Evolutionary conservation across 2,888 invertebrate genomes (phyloP), one percentile per base, ranked within the genome.

Genomic region (Dastarcus helophoroides): DNA sequence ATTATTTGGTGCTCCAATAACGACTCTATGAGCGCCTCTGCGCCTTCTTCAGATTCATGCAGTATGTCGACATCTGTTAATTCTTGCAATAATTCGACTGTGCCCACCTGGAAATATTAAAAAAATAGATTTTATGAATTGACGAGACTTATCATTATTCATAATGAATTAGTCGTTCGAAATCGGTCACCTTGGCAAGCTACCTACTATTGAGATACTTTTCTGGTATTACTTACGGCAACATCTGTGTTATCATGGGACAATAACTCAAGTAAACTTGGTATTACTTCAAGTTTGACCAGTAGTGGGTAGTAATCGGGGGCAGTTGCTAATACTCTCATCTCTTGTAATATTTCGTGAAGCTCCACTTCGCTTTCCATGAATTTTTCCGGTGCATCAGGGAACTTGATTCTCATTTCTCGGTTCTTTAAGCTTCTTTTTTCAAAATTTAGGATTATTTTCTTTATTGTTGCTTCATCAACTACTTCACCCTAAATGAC

Each of bases 361-460:
- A 61, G 39, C 42, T 61, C 61, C 13, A 97, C 69, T 65, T 98
- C 98, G 35, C 95, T 94, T 47, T 98, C 83, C 81, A 98, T 94
- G 58, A 98, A 98, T 70, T 94, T 95, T 57, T 94, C 91, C 4
- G 95, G 90, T 50, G 82, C 79, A 55, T 95, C 97, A 0, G 94
- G 88, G 61, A 91, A 97, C 62, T 99, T 98, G 8, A 98, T 95
- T 40, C 98, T 72, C 84, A 95, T 88, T 64, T 98, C 97, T 56
- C 95, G 84, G 59, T 98, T 98, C 53, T 79, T 85, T 5, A 93
- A 66, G 27, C 86, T 83, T 52, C 88, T 76, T 58, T 98, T 97
- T 54, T 98, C 98, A 67, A 97, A 93, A 38, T 86, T 74, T 8
- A 94, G 66, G 12, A 95, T 76, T 54, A 95, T 73, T 53, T 84